These are phyloP conservation scores for Chromobotia macracanthus DNA, from an alignment of 2,797 vertebrate species.

Conservation along the genomic window DNA sequence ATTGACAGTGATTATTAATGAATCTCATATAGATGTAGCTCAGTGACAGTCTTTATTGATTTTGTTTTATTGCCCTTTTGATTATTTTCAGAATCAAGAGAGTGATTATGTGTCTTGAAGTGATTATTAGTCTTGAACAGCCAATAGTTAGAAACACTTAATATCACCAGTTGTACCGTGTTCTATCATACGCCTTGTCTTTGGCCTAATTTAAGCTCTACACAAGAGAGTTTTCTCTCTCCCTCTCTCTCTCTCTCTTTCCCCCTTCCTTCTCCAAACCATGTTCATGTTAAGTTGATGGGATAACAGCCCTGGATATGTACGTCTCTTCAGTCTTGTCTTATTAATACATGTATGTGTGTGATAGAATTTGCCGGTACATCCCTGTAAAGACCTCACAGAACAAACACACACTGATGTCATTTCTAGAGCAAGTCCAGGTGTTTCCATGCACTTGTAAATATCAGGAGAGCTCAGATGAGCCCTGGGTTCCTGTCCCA, in stretches of 20 bases:
- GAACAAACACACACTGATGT: slow-evolving; percentile 22
- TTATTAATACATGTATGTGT: slow-evolving; percentile 43
- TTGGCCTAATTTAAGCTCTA: slow-evolving; percentile 18
- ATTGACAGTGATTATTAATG: not conserved
- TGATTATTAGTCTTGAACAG: not conserved
- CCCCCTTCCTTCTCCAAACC: not conserved
- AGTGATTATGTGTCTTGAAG: too few relatives aligned
- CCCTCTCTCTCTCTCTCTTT: not conserved
- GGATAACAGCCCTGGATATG: slow-evolving; percentile 31
- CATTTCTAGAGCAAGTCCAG: slow-evolving; percentile 1
- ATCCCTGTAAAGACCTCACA: slow-evolving; percentile 3
- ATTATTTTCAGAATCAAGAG: not conserved
- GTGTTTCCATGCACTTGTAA: not conserved
- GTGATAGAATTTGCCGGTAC: slow-evolving; percentile 26
- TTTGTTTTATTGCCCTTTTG: not conserved
- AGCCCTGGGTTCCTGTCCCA: not conserved
- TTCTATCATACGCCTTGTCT: not conserved
- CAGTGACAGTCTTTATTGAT: slow-evolving; percentile 17
- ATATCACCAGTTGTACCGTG: not conserved
- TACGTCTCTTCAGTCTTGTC: not conserved
- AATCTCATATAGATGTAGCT: not conserved
- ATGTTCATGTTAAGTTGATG: slow-evolving; percentile 13
- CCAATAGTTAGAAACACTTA: not conserved
- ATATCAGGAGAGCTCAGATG: not conserved
- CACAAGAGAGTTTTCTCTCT: not conserved